Conservation (phyloP, 2,113 vertebrate genomes). For the Hippolais icterina region DNA sequence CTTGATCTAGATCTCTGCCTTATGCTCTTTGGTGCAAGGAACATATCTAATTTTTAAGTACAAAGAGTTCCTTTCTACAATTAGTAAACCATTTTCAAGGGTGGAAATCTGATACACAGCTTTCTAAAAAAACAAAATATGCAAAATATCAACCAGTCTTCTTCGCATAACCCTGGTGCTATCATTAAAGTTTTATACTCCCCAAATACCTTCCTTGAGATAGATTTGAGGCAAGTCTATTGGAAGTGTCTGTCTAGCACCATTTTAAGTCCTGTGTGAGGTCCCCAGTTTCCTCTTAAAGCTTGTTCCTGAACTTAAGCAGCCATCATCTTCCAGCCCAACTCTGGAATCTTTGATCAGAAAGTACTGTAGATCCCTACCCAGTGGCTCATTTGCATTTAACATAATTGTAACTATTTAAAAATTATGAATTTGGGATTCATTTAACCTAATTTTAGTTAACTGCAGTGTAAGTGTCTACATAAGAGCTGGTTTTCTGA, state of each 20-base stretch:
- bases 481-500: neutral
- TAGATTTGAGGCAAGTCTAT: neutral
- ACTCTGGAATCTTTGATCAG: neutral
- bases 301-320: neutral
- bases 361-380: neutral
- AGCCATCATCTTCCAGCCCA: neutral
- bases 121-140: neutral
- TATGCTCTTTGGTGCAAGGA: constrained; percentile 31
- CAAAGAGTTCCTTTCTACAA: constrained; percentile 42
- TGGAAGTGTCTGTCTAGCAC: neutral
- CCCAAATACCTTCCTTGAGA: neutral
- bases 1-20: constrained; percentile 51
- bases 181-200: neutral
- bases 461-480: neutral
- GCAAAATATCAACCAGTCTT: neutral
- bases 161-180: neutral
- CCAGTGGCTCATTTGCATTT: neutral
- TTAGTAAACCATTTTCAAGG: constrained; percentile 9
- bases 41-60: neutral
- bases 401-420: neutral
- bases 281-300: neutral
- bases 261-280: neutral
- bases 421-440: constrained; percentile 1
- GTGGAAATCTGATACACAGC: neutral
- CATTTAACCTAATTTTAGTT: neutral